Percentiles rank a stretch among this genome's conserved stretches.
Evolutionary conservation across 2,797 vertebrate genomes (phyloP).

Genomic region (Dermochelys coriacea): DNA sequence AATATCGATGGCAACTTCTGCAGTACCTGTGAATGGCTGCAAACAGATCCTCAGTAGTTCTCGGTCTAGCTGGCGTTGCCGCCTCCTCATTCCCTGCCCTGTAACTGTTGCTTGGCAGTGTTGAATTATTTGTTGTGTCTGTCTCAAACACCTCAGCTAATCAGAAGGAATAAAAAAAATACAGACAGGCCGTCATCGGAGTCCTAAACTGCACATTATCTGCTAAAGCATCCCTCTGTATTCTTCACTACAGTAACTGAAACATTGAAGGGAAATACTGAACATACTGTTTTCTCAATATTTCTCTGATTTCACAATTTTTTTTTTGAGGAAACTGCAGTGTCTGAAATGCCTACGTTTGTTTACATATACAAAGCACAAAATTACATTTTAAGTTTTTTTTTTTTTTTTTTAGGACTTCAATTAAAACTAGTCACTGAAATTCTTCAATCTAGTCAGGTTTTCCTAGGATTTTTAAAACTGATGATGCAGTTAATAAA

Average conservation of each 20-base stretch:
- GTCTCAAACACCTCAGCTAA: constrained; percentile 89
- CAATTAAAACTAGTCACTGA: not conserved
- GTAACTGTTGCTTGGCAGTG: constrained; percentile 74
- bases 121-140: constrained; percentile 74
- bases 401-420: not conserved
- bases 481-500: not conserved
- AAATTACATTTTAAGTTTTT: rapidly evolving
- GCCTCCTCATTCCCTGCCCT: constrained; percentile 80
- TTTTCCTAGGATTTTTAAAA: not conserved
- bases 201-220: rapidly evolving
- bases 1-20: not conserved
- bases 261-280: not conserved
- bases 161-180: not conserved
- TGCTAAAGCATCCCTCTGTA: not conserved
- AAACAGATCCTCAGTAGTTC: constrained; percentile 98
- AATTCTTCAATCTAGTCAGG: not conserved
- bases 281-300: rapidly evolving
- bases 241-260: not conserved
- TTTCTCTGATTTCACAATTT: not conserved
- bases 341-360: not conserved
- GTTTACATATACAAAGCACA: not conserved
- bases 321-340: not conserved
- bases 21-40: constrained; percentile 97
- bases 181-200: rapidly evolving
- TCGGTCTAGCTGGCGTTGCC: constrained; percentile 89